Percentiles rank a stretch among this genome's conserved stretches.
These are phyloP conservation scores for Willisornis vidua DNA, from an alignment of 2,113 vertebrate genomes.

Conservation along the genomic window DNA sequence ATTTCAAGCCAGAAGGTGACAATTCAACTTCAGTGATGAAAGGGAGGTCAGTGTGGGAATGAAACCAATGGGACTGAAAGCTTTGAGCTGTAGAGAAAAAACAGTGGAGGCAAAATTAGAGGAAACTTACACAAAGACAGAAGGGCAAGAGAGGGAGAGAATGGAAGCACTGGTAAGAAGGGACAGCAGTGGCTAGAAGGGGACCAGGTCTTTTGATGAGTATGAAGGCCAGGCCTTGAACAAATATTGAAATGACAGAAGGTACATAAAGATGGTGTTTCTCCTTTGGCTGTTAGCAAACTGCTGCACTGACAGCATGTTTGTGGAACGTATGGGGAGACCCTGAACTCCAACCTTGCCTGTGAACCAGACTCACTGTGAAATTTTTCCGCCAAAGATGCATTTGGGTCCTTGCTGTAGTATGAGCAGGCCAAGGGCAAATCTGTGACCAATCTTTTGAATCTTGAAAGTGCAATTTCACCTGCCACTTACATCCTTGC, in stretches of 20 bases:
- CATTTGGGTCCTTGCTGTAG: not conserved
- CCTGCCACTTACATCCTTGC: not conserved
- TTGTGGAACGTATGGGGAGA: not conserved
- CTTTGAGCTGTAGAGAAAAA: not conserved
- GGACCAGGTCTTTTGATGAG: not conserved
- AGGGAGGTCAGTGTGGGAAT: not conserved
- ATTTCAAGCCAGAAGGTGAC: not conserved
- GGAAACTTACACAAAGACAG: not conserved
- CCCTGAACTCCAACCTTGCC: not conserved
- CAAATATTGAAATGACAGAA: not conserved
- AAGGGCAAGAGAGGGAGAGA: not conserved
- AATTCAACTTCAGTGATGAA: not conserved
- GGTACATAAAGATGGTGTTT: not conserved
- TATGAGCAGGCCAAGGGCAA: not conserved
- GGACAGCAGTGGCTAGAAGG: not conserved
- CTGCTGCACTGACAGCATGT: not conserved
- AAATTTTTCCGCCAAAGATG: not conserved
- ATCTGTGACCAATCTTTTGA: not conserved
- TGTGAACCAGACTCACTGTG: accelerated
- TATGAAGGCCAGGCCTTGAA: not conserved
- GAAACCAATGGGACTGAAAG: not conserved
- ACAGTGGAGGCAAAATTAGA: not conserved
- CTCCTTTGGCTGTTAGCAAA: not conserved
- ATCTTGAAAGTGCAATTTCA: not conserved
- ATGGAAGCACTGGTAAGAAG: accelerated